A percentile compares a stretch with the other conserved stretches of the same genome.
Evolutionary conservation across 2,113 vertebrate species (phyloP).

Genomic region (Macrotis lagotis): DNA sequence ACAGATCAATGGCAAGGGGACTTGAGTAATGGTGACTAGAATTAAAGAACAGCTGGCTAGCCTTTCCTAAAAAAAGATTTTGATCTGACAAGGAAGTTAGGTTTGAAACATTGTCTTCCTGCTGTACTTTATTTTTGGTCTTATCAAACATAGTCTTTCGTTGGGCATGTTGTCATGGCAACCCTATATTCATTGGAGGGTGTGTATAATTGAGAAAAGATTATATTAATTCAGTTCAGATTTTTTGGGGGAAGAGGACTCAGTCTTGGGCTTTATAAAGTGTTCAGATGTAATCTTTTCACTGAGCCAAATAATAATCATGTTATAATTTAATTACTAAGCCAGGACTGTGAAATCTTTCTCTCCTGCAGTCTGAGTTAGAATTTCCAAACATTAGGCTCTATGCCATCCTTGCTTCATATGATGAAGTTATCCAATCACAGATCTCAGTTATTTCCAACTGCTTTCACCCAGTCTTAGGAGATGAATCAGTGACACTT

Average conservation of each 20-base stretch:
- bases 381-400: constrained; percentile 45
- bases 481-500: background rate
- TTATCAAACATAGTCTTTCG: constrained; percentile 64
- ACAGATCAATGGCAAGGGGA: background rate
- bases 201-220: constrained; percentile 76
- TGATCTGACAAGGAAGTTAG: constrained; percentile 52
- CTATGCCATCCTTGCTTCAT: background rate
- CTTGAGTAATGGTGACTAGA: background rate
- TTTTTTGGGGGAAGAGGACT: constrained; percentile 38
- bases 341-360: background rate
- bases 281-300: constrained; percentile 61
- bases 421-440: constrained; percentile 39
- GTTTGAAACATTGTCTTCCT: constrained; percentile 67
- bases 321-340: constrained; percentile 77
- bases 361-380: constrained; percentile 8
- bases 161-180: constrained; percentile 81
- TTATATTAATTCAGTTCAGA: constrained; percentile 74
- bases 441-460: background rate
- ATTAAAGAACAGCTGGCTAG: background rate
- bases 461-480: background rate
- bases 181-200: constrained; percentile 76
- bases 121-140: constrained; percentile 75
- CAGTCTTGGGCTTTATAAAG: constrained; percentile 54
- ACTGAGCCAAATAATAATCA: constrained; percentile 58
- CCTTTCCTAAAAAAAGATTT: constrained; percentile 63